Evolutionary conservation across 2,113 vertebrate species (phyloP), one percentile per base, ranked within the genome.

Genomic region (Nyctereutes procyonoides): DNA sequence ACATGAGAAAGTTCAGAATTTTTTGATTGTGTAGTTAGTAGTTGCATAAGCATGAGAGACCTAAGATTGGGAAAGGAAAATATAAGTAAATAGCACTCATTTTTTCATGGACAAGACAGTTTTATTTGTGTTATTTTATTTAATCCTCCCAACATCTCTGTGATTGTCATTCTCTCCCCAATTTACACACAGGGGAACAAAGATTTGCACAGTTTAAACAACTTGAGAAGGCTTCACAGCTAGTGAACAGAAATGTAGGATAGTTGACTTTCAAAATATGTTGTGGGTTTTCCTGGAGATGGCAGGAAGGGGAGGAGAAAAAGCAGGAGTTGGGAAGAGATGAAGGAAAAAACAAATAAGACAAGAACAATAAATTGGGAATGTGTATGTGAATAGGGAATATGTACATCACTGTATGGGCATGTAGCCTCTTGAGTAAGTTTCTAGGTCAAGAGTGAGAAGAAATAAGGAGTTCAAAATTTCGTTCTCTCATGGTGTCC

Each of bases 71-170:
- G 4, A 82, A 90, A 51, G 9, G 12, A 76, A 69, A 84, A 26
- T n/a, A 28, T 19, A 38, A 38, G 35, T 28, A 81, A 60, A 55
- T 30, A 28, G 28, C 5, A 56, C 35, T 90, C 15, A 55, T 62
- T 91, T 92, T 89, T 88, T 8, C 56, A 17, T n/a, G 17, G 62
- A 30, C 20, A 83, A 86, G 16, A 13, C 48, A n/a, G n/a, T 58
- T 85, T 38, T 20, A 55, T 51, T 95, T 73, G 11, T 84, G 9
- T 71, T 62, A 55, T 62, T 73, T 38, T 74, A 43, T 93, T 90
- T 80, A 51, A 69, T 96, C 26, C 20, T 87, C 9, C 43, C 69
- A 76, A 16, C 6, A 69, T 35, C 30, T 9, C 30, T 73, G 19
- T 73, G 30, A 51, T 74, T 84, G 20, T 55, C 65, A 8, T 48